Base-by-base conservation (phyloP, 2,113 vertebrate species). In the Mesocricetus auratus region DNA sequence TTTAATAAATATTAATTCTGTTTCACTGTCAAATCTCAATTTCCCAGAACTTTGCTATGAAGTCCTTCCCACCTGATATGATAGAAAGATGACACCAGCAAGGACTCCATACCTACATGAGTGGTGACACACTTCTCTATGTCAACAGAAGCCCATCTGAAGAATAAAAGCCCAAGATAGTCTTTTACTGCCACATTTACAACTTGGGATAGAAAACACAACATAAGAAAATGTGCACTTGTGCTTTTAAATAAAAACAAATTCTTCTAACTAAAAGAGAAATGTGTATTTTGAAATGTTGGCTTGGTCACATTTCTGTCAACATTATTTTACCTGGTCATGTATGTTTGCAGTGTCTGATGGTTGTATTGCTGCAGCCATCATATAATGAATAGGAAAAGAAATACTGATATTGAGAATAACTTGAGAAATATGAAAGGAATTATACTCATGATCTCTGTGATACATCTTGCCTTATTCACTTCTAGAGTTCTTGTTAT, bases 401-500 rank as follows among this genome's bases (percentile, higher is more conserved):
- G 60, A 92, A 81, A 42, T 78, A 45, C 7, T 90, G 29, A 87
- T 4, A 68, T 36, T 68, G 58, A 75, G 39, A 12, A 86, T 42
- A 58, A 16, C 21, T 82, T 81, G 5, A 96, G 66, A 94, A 93
- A 83, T 36, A 31, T 66, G 24, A 24, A 92, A 39, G 7, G 78
- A 62, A 89, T 74, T 73, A 53, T 5, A 56, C 15, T 47, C 19
- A 31, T 83, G 13, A 74, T 42, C 13, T 90, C 36, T 86, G 11
- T 68, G 7, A 26, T 87, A 33, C 15, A 90, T 26, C 8, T 58
- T 33, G 4, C 3, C 50, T 7, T 77, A 39, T 24, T 42, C 8
- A 81, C 12, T 24, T 92, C n/a, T 94, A 36, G 36, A 75, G 90
- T 95, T 47, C 33, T 71, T 95, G 7, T 39, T 88, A 62, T 33